A percentile compares a stretch with the other conserved stretches of the same genome.
Evolutionary conservation across 2,113 vertebrate genomes (phyloP).

Genomic region (Lasiurus borealis): DNA sequence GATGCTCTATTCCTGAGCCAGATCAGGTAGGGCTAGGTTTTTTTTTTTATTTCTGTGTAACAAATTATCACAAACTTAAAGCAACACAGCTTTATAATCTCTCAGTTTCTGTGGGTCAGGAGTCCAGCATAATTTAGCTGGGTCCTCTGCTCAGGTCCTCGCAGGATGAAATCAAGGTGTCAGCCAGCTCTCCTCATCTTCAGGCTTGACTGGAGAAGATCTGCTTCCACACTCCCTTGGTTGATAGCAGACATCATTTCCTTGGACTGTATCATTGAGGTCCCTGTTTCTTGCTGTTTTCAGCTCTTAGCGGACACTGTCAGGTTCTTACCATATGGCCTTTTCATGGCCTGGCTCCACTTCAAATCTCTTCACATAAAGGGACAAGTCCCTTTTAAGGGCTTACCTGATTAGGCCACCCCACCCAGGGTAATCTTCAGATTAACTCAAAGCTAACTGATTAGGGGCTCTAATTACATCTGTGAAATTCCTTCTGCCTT

Average conservation of each 20-base stretch:
- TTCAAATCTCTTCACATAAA: conserved; percentile 27
- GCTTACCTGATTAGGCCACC: not conserved
- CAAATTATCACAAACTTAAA: conserved; percentile 29
- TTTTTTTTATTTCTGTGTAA: not conserved
- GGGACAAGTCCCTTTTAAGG: not conserved
- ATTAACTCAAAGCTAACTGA: conserved; percentile 10
- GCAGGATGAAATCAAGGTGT: not conserved
- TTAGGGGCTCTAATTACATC: not conserved
- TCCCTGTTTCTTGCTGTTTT: not conserved
- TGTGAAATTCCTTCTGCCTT: not conserved
- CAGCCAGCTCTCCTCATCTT: not conserved
- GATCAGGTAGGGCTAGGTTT: too few relatives aligned
- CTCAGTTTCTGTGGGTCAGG: not conserved
- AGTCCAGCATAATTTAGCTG: not conserved
- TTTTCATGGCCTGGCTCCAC: not conserved
- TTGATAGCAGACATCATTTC: not conserved
- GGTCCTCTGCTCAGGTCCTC: not conserved
- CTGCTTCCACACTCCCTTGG: not conserved
- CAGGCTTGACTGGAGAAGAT: not conserved
- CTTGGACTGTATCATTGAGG: not conserved
- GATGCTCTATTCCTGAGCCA: too few relatives aligned
- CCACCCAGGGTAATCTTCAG: not conserved
- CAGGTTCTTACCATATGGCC: not conserved
- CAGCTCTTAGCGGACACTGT: not conserved
- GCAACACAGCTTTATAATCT: not conserved